Base-by-base conservation (phyloP, 1,140 invertebrate species). In the Macrosteles quadrilineatus region DNA sequence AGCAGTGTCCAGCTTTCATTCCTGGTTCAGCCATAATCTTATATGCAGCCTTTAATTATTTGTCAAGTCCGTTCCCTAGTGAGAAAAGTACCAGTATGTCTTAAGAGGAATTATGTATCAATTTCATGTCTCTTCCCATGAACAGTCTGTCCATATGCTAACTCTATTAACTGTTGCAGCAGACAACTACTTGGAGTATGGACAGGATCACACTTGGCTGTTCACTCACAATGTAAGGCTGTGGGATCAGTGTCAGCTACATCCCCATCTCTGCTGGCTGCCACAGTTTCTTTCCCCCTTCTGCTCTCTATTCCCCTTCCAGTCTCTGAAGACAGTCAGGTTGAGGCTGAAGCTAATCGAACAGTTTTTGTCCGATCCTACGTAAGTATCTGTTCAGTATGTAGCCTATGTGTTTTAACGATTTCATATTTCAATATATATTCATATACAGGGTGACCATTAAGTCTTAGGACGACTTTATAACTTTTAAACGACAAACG, bases 321-420 rank as follows among this genome's bases (percentile, higher is more conserved):
- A 95, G 76, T 91, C 89, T 63, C 90, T 94, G 90, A 96, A 95
- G 81, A 85, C 92, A 62, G 92, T 95, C 1, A 82, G 93, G 63
- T 78, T 95, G 64, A 84, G 92, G 72, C 83, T 95, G 72, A 83
- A 84, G 32, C 85, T 91, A 2, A 87, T 91, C 30, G 87, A 91
- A 74, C 81, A 86, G 63, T 80, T 96, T 43, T 81, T 96, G 27
- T 81, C 88, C 69, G 88, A 93, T 78, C 83, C 88, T 80, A 83
- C 85, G 90, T 92, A 81, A 86, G 85, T 68, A 36, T 4, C 14
- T 36, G n/a, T n/a, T n/a, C n/a, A n/a, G n/a, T n/a, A n/a, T n/a
- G n/a, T 17, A n/a, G n/a, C n/a, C n/a, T n/a, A n/a, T n/a, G n/a
- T n/a, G n/a, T n/a, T n/a, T n/a, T n/a, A 32, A 69, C 19, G n/a